phyloP scores from a whole-genome alignment of 2,797 vertebrate genomes.

The Podarcis siculus region DNA sequence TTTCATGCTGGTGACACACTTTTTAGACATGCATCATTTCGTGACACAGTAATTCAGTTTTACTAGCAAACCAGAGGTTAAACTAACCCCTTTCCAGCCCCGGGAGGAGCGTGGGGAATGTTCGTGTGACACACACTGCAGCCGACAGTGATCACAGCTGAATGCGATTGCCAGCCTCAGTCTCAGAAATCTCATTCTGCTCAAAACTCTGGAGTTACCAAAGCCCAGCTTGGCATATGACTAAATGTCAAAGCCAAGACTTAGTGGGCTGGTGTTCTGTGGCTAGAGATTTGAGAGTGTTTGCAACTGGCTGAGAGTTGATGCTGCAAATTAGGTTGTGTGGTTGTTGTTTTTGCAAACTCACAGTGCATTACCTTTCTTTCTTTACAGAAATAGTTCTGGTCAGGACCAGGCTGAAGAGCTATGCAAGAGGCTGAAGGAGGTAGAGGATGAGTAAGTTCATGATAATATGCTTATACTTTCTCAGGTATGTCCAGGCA shows the following conservation, averaged over 20 bases:
- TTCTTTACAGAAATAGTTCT: conserved; percentile 8
- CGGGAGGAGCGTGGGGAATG: no score
- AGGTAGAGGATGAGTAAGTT: conserved; percentile 41
- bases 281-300: not conserved
- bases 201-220: not conserved
- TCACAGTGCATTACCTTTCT: not conserved
- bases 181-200: not conserved
- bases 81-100: no score
- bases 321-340: not conserved
- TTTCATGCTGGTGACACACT: no score
- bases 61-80: no score
- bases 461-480: not conserved
- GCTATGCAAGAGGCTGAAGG: conserved; percentile 37
- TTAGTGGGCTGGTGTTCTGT: not conserved
- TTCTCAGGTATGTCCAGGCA: not conserved
- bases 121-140: no score
- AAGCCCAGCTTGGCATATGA: not conserved
- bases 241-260: not conserved
- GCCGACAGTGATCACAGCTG: no score
- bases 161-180: not conserved
- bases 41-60: no score
- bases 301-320: not conserved
- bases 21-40: no score
- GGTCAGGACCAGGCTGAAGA: conserved; percentile 4
- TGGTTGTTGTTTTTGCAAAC: not conserved